A percentile compares a stretch with the other conserved stretches of the same genome.
Conservation (phyloP, 2,113 vertebrate genomes). For the Hippocampus zosterae region DNA sequence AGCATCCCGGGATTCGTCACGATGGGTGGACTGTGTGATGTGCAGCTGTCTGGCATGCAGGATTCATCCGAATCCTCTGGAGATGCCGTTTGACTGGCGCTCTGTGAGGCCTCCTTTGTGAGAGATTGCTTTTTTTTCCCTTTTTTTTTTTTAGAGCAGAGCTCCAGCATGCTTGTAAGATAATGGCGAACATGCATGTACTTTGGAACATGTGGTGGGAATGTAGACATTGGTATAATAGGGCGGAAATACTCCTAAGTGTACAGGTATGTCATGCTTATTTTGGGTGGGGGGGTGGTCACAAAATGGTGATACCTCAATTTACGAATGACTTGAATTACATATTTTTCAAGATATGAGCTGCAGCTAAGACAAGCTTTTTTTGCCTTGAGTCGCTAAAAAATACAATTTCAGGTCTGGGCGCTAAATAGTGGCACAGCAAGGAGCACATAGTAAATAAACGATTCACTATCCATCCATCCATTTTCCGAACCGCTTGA, state of each 20-base stretch:
- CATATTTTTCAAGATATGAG: not conserved
- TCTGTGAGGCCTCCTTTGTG: conserved; percentile 2
- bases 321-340: not conserved
- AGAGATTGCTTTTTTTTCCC: not conserved
- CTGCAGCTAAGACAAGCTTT: too few relatives aligned
- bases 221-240: not conserved
- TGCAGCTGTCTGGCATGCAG: conserved; percentile 2
- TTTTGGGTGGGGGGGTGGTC: not conserved
- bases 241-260: conserved; percentile 1
- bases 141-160: not conserved
- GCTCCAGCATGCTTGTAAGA: conserved; percentile 15
- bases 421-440: not conserved
- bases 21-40: conserved; percentile 7
- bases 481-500: too few relatives aligned
- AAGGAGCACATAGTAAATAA: not conserved
- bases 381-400: too few relatives aligned
- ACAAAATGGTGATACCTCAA: not conserved
- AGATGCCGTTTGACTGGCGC: conserved; percentile 14
- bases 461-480: not conserved
- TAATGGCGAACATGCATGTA: not conserved
- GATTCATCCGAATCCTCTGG: conserved; percentile 1
- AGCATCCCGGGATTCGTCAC: not conserved
- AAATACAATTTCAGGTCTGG: not conserved
- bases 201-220: conserved; percentile 9
- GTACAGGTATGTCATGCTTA: too few relatives aligned